These are phyloP conservation scores for Platycheirus rosarum DNA, from an alignment of 2,888 invertebrate genomes.

Conservation along the genomic window DNA sequence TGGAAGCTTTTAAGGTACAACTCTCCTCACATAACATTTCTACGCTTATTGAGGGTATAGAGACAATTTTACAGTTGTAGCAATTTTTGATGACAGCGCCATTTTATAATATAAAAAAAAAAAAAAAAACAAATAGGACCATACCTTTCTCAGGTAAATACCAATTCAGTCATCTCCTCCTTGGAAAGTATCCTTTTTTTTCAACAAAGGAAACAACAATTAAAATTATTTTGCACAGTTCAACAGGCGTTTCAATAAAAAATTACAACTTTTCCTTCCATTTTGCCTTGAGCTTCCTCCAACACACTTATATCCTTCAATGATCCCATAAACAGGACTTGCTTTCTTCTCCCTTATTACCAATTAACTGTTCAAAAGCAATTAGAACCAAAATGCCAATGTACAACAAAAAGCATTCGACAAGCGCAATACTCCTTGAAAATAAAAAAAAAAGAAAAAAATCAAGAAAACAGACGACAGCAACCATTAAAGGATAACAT, in stretches of 20 bases:
- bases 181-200: too few species aligned
- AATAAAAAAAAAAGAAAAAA: background rate
- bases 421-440: conserved; percentile 9
- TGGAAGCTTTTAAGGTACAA: too few species aligned
- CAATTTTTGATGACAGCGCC: too few species aligned
- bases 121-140: too few species aligned
- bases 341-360: conserved; percentile 35
- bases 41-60: too few species aligned
- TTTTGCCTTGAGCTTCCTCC: conserved; percentile 22
- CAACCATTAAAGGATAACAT: conserved; percentile 17
- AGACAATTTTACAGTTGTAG: too few species aligned
- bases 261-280: conserved; percentile 6
- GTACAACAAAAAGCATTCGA: conserved; percentile 33
- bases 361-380: conserved; percentile 63
- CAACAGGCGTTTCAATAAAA: conserved; percentile 43
- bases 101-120: too few species aligned
- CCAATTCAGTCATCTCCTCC: too few species aligned
- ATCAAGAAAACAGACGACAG: background rate
- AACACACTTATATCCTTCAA: conserved; percentile 37
- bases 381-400: conserved; percentile 50
- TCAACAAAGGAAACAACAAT: too few species aligned
- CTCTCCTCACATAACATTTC: too few species aligned
- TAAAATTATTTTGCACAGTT: conserved; percentile 32
- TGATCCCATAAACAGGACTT: conserved; percentile 36
- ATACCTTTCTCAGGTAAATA: too few species aligned